Evolutionary conservation across 2,888 invertebrate genomes (phyloP), one percentile per base, ranked within the genome.

Genomic region (Neoascia interrupta): DNA sequence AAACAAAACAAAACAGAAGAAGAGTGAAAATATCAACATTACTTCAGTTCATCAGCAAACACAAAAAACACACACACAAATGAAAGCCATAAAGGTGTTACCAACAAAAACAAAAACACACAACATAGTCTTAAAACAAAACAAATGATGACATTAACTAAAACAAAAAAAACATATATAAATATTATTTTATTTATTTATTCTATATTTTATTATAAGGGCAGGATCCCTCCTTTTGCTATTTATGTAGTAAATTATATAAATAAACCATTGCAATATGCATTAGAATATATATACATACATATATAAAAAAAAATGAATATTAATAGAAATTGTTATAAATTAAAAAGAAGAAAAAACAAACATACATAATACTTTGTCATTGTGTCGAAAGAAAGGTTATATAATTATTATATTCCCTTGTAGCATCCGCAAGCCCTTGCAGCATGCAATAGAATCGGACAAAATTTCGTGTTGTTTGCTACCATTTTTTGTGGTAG

Each of bases 81-180:
- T 31, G 31, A 63, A 16, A 43, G 54, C 11, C 68, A 36, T 31
- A 56, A 39, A 19, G 84, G 85, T 86, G 86, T 86, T 87, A 86
- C 84, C n/a, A 87, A 85, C 86, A n/a, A n/a, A n/a, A 83, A 83
- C 83, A n/a, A 74, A 81, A 84, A 85, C 83, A 84, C 85, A 86
- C 85, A 75, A 69, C 72, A 72, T 79, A 73, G 28, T 51, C 53
- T 47, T 39, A 60, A 18, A 37, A 56, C 21, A 60, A 26, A 54
- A 36, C 11, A 49, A 47, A 68, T 41, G 23, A 54, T 54, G 61
- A 63, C 53, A 61, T 39, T 54, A 54, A 63, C 37, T 63, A 61
- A 61, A 69, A 63, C 45, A 61, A 31, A 61, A 61, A 63, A 61
- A 66, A 73, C 61, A 66, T 54, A 73, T 66, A 72, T 66, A 79